Base-by-base conservation (phyloP, 2,888 invertebrate species). In the Dicycla oo region DNA sequence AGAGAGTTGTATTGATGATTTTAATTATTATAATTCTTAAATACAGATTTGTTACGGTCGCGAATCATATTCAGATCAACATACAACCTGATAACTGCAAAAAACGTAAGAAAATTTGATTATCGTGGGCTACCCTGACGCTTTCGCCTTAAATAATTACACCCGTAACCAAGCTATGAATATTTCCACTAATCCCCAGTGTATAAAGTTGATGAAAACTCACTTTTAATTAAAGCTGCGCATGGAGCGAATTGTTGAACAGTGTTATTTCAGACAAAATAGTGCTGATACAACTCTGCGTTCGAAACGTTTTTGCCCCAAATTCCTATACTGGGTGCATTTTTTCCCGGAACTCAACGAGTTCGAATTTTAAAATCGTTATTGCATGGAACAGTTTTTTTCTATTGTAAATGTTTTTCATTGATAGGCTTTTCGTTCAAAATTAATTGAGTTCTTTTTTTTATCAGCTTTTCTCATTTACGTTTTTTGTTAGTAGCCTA, bases 201-300 rank as follows among this genome's bases (percentile, higher is more conserved):
- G 26, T n/a, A 43, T 40, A 49, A 67, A 58, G 43, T 64, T 67
- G 51, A 75, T 64, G 67, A 45, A 81, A 57, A 71, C 30, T 30
- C 63, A 47, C 26, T 61, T 71, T 81, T 76, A 81, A 81, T 79
- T 81, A 72, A 79, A 64, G 57, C 30, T 61, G 67, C 71, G 75
- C 65, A 23, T 10, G n/a, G 4, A 43, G 23, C 10, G 23, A 47
- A 57, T 49, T 26, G 57, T 54, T 62, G 15, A 64, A 56, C 13
- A 40, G 30, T 54, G 54, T 63, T 78, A 51, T 63, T 66, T 26
- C 66, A 49, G 49, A 57, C 43, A 62, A 65, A 57, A 70, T 57
- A 30, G 64, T 61, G 61, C 56, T 64, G 71, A 64, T 60, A 64
- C 45, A 47, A 15, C 6, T 45, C 47, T n/a, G 57, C 18, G 38